phyloP scores from a whole-genome alignment of 1,140 invertebrate genomes.

The Microvelia longipes region DNA sequence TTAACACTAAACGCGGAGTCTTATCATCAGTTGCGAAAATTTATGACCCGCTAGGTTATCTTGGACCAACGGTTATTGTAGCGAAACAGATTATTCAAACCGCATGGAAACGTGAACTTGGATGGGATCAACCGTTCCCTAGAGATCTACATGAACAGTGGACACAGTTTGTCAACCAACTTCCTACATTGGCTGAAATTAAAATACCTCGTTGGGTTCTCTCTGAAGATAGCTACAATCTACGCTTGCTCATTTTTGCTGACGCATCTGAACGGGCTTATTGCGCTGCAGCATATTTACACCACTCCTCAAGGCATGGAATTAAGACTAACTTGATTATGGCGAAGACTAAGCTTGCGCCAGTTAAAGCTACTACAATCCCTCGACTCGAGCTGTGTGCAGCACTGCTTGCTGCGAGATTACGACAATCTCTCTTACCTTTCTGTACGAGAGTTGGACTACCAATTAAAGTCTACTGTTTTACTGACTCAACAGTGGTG shows the following conservation, averaged over 20 bases:
- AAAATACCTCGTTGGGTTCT: conserved; percentile 16
- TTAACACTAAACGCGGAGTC: background rate
- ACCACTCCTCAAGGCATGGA: background rate
- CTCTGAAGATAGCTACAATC: conserved; percentile 1
- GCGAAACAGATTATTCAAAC: conserved; percentile 31
- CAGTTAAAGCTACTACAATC: conserved; percentile 23
- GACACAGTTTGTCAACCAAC: conserved; percentile 14
- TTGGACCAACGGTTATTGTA: conserved; percentile 26
- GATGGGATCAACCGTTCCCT: conserved; percentile 28
- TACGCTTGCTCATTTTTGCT: conserved; percentile 25
- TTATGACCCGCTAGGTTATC: conserved; percentile 27
- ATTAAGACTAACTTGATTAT: conserved; percentile 17
- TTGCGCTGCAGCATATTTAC: conserved; percentile 29
- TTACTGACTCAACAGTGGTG: background rate
- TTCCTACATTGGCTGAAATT: conserved; percentile 12
- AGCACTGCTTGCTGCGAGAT: conserved; percentile 19
- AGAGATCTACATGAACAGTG: conserved; percentile 15
- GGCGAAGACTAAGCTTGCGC: conserved; percentile 28
- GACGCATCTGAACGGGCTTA: conserved; percentile 29
- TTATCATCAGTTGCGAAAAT: conserved; percentile 8
- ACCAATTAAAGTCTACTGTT: background rate
- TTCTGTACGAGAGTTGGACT: background rate
- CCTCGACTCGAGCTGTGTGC: conserved; percentile 18
- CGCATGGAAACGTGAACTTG: conserved; percentile 23
- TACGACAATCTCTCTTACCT: conserved; percentile 14